Evolutionary conservation across 1,140 invertebrate species (phyloP).

Genomic region (Eulimnadia texana): DNA sequence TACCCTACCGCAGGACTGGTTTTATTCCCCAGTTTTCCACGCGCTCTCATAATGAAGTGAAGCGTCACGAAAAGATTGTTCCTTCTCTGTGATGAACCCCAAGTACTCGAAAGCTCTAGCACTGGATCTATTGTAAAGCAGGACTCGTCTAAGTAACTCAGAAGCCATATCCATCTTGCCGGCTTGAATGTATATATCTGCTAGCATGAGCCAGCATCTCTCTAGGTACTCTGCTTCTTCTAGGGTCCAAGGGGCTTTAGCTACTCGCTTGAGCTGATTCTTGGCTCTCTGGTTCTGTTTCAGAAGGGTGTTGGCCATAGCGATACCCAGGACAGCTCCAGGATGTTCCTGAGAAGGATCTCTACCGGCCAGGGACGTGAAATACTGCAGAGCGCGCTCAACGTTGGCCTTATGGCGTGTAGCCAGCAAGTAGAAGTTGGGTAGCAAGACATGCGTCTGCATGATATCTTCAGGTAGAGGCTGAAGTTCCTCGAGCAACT

Average conservation of each 20-base stretch:
- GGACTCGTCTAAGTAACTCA: conserved; percentile 60
- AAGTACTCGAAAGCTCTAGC: conserved; percentile 78
- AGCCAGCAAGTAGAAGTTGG: conserved; percentile 66
- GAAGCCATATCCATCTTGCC: conserved; percentile 73
- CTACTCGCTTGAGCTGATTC: conserved; percentile 79
- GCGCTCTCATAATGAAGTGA: conserved; percentile 65
- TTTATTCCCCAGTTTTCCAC: conserved; percentile 65
- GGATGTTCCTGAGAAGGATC: conserved; percentile 52
- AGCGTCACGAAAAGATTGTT: conserved; percentile 78
- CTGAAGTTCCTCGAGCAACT: conserved; percentile 47
- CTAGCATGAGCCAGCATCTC: conserved; percentile 79
- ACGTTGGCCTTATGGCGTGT: conserved; percentile 70
- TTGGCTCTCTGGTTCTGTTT: conserved; percentile 78
- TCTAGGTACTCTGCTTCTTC: conserved; percentile 93
- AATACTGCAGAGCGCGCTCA: conserved; percentile 66
- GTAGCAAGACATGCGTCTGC: conserved; percentile 18
- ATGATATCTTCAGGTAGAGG: conserved; percentile 46
- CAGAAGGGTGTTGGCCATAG: conserved; percentile 68
- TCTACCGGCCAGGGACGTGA: conserved; percentile 55
- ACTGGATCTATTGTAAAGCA: conserved; percentile 81
- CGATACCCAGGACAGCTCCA: conserved; percentile 75
- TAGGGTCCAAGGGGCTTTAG: conserved; percentile 75
- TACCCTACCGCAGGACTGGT: conserved; percentile 74
- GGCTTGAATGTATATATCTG: conserved; percentile 79
- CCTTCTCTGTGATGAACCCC: conserved; percentile 79